These are phyloP conservation scores for Zygaena filipendulae DNA, from an alignment of 2,888 invertebrate genomes.

Conservation along the genomic window DNA sequence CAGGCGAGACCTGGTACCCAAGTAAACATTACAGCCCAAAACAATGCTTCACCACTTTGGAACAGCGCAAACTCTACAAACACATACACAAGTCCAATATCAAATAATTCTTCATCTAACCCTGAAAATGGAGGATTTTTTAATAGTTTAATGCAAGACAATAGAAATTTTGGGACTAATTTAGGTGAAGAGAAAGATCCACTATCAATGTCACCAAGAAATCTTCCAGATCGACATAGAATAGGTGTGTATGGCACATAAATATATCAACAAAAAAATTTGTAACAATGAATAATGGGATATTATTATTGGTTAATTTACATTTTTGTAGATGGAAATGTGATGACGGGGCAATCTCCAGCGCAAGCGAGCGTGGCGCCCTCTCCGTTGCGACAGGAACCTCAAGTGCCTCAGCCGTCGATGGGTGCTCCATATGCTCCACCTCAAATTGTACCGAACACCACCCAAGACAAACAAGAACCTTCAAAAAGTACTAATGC, in stretches of 20 bases:
- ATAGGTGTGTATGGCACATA: conserved; percentile 17
- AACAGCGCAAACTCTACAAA: conserved; percentile 50
- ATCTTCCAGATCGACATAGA: conserved; percentile 42
- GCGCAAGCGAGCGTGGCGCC: conserved; percentile 73
- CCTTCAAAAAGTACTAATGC: conserved; percentile 32
- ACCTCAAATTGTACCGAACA: conserved; percentile 22
- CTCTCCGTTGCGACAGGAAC: conserved; percentile 59
- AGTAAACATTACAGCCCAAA: conserved; percentile 55
- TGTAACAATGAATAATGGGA: neutral
- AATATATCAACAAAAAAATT: no score
- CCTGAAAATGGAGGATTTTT: conserved; percentile 61
- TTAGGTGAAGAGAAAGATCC: conserved; percentile 57
- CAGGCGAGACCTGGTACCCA: conserved; percentile 57
- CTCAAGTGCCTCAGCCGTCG: conserved; percentile 59
- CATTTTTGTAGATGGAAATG: conserved; percentile 41
- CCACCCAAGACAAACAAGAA: conserved; percentile 41
- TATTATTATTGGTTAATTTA: conserved; percentile 4
- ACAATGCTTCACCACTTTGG: conserved; percentile 58
- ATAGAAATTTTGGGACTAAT: conserved; percentile 45
- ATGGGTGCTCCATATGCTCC: conserved; percentile 56
- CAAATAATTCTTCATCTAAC: conserved; percentile 42
- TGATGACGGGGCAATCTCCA: conserved; percentile 66
- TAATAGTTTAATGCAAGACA: conserved; percentile 50
- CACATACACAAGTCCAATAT: conserved; percentile 42
- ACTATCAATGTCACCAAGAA: conserved; percentile 52